These are phyloP conservation scores for Urocynchramus pylzowi DNA, from an alignment of 2,113 vertebrate genomes.

Conservation along the genomic window DNA sequence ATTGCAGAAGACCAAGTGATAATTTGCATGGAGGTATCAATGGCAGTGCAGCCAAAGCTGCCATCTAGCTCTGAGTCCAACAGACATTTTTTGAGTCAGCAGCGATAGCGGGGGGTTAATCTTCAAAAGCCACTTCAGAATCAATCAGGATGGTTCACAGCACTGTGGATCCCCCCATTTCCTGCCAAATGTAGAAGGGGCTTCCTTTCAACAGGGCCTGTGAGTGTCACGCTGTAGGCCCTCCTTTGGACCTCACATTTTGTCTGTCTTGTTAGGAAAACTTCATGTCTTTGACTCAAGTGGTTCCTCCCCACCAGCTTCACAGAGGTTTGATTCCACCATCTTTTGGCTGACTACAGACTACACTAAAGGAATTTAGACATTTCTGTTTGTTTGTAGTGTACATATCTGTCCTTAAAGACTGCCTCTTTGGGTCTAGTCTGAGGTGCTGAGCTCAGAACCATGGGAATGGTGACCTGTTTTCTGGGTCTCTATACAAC, in stretches of 20 bases:
- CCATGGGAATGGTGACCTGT: not conserved
- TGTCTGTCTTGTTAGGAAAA: not conserved
- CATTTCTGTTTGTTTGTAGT: not conserved
- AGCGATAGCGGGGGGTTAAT: fast-evolving
- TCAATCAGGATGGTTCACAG: not conserved
- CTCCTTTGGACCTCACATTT: not conserved
- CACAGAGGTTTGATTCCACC: not conserved
- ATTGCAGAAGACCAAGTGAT: not conserved
- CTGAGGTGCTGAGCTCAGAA: not conserved
- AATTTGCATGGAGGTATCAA: not conserved
- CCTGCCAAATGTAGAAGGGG: not conserved
- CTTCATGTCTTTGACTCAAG: not conserved
- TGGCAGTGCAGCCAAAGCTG: not conserved
- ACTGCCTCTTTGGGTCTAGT: not conserved
- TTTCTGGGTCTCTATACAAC: not conserved
- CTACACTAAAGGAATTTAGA: not conserved
- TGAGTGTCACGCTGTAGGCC: fast-evolving
- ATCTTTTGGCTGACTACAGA: not conserved
- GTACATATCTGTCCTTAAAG: not conserved
- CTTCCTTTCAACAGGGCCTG: not conserved
- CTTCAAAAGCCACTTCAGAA: fast-evolving
- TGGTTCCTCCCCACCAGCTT: not conserved
- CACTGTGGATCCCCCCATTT: not conserved
- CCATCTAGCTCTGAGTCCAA: not conserved
- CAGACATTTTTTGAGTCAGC: not conserved